Percentiles rank a stretch among this genome's conserved stretches.
Evolutionary conservation across 2,113 vertebrate genomes (phyloP).

Genomic region (Myiozetetes cayanensis): DNA sequence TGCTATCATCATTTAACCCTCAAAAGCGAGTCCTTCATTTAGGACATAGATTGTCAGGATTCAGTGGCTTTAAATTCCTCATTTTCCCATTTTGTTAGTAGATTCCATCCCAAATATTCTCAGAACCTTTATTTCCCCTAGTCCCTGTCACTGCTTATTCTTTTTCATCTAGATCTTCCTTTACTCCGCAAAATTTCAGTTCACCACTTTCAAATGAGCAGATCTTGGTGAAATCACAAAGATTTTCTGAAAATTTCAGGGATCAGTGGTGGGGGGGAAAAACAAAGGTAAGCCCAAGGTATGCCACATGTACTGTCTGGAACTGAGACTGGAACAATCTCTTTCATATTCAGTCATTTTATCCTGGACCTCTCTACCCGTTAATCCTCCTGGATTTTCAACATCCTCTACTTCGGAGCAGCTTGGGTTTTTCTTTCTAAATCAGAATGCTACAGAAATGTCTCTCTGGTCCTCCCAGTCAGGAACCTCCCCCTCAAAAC

Average conservation of each 20-base stretch:
- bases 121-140: neutral
- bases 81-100: neutral
- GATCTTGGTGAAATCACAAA: neutral
- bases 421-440: neutral
- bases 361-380: neutral
- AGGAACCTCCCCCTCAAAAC: slow-evolving; percentile 39
- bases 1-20: slow-evolving; percentile 31
- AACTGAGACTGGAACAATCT: neutral
- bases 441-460: neutral
- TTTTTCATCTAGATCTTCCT: neutral
- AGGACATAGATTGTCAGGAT: neutral
- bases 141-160: neutral
- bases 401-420: neutral
- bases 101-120: neutral
- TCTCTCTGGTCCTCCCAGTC: slow-evolving; percentile 7
- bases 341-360: neutral
- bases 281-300: neutral
- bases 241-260: neutral
- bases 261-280: fast-evolving
- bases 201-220: neutral
- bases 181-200: neutral
- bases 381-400: neutral
- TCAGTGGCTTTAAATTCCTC: neutral
- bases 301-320: neutral
- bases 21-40: neutral